A percentile compares a stretch with the other conserved stretches of the same genome.
Evolutionary conservation across 2,797 vertebrate species (phyloP).

Genomic region (Scarus forsteni): DNA sequence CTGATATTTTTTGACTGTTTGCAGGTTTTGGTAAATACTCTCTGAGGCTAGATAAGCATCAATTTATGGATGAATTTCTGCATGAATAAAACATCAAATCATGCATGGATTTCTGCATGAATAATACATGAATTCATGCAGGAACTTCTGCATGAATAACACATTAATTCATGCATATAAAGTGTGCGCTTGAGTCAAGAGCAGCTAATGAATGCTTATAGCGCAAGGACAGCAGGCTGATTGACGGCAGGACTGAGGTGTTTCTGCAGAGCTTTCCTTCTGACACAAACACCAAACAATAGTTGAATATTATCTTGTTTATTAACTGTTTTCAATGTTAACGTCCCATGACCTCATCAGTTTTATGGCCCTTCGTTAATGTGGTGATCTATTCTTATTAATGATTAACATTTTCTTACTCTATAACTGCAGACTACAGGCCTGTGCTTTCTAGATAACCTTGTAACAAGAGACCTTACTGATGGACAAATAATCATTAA

Average conservation of each 20-base stretch:
- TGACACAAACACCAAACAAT: not conserved
- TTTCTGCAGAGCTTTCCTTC: not conserved
- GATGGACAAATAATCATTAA: constrained; percentile 25
- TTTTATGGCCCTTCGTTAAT: not conserved
- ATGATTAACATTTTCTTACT: constrained; percentile 9
- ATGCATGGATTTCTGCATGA: not conserved
- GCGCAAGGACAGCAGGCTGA: not conserved
- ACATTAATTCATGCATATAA: not conserved
- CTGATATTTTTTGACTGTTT: not conserved
- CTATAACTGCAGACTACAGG: not conserved
- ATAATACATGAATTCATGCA: not conserved
- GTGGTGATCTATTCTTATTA: constrained; percentile 1
- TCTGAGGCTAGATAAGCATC: not conserved
- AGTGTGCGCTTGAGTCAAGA: not conserved
- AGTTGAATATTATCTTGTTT: not conserved
- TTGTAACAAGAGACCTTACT: not conserved
- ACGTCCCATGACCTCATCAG: not conserved
- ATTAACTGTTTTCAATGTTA: not conserved
- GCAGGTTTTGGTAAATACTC: not conserved
- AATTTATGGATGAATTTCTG: not conserved
- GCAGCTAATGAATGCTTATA: not conserved
- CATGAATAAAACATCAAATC: not conserved
- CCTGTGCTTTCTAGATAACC: constrained; percentile 22
- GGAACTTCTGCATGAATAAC: not conserved
- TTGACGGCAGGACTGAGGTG: not conserved